Evolutionary conservation across 2,113 vertebrate species (phyloP).

Genomic region (Coptodon rendalli): DNA sequence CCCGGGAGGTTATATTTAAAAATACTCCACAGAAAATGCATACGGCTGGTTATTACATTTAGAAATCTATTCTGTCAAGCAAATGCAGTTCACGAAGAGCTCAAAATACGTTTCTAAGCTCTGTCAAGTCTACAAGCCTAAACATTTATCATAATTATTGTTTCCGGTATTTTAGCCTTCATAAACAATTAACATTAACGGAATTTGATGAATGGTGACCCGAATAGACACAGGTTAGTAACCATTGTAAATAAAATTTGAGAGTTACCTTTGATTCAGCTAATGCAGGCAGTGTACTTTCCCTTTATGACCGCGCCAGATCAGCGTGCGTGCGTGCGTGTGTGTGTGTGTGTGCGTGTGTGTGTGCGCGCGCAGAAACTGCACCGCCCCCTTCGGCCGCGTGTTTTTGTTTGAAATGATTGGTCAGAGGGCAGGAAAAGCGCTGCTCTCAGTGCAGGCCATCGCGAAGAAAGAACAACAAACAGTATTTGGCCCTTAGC

Average conservation of each 20-base stretch:
- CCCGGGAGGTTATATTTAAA: background rate
- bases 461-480: background rate
- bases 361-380: background rate
- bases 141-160: background rate
- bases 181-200: background rate
- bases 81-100: background rate
- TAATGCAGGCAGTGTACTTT: background rate
- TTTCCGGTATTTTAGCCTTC: background rate
- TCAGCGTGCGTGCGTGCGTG: background rate
- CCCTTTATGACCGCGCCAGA: background rate
- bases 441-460: background rate
- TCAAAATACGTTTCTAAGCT: background rate
- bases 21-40: background rate
- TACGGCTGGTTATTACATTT: background rate
- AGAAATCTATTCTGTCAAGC: background rate
- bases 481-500: background rate
- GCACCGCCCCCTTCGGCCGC: slow-evolving; percentile 7
- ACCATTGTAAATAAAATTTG: background rate
- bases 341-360: background rate
- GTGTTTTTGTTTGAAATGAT: slow-evolving; percentile 74
- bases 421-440: slow-evolving; percentile 46
- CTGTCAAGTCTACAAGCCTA: background rate
- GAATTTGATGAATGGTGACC: background rate
- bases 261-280: background rate
- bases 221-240: background rate